Evolutionary conservation across 2,113 vertebrate genomes (phyloP).

Genomic region (Epinephelus lanceolatus): DNA sequence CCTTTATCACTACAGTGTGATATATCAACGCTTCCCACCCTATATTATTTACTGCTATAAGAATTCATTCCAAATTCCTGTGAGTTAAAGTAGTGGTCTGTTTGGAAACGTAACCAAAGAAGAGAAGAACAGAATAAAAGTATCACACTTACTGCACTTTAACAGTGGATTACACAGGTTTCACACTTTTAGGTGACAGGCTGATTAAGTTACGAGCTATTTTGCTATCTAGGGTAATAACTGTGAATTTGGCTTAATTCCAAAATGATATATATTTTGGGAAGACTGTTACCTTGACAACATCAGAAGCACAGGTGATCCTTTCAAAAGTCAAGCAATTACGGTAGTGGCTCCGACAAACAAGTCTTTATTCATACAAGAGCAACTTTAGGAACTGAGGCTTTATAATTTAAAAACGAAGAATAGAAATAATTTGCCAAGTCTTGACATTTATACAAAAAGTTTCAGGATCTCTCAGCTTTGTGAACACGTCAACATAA

Average conservation of each 20-base stretch:
- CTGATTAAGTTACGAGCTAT: background rate
- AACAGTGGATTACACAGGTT: constrained; percentile 2
- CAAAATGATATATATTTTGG: background rate
- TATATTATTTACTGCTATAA: constrained; percentile 4
- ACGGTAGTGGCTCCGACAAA: constrained; percentile 28
- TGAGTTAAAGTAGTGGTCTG: background rate
- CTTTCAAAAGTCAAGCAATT: constrained; percentile 20
- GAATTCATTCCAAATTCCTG: background rate
- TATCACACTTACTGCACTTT: background rate
- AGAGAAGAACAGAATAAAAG: background rate
- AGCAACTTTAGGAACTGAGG: constrained; percentile 22
- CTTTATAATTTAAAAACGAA: constrained; percentile 47
- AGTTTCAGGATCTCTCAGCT: constrained; percentile 2
- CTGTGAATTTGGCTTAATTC: background rate
- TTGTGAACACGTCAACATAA: constrained; percentile 23
- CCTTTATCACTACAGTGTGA: constrained; percentile 45
- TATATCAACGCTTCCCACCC: constrained; percentile 22
- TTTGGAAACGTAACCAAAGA: background rate
- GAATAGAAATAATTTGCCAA: constrained; percentile 27
- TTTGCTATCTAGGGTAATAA: background rate
- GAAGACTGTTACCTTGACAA: constrained; percentile 18
- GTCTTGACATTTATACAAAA: background rate
- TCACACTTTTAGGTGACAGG: background rate
- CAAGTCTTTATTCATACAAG: constrained; percentile 37
- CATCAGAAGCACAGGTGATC: constrained; percentile 23